A percentile compares a stretch with the other conserved stretches of the same genome.
phyloP scores from a whole-genome alignment of 2,888 invertebrate genomes.

The Lepidochrysops patricia region DNA sequence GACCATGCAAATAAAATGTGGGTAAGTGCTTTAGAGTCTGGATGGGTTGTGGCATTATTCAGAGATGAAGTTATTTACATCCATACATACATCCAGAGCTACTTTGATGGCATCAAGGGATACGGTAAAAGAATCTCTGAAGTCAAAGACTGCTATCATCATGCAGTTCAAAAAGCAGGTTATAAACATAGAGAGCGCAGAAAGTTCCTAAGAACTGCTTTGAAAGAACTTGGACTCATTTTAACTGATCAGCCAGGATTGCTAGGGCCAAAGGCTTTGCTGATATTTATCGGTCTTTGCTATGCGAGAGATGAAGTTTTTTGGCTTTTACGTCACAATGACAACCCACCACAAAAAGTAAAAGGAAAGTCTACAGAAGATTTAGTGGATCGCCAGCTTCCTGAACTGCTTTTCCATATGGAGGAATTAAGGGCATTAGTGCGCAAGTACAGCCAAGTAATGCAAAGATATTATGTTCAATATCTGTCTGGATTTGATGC shows the following conservation, averaged over 20 bases:
- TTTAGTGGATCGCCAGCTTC: constrained; percentile 94
- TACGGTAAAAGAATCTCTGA: constrained; percentile 94
- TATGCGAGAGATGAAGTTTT: constrained; percentile 97
- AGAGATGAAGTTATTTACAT: constrained; percentile 97
- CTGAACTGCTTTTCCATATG: constrained; percentile 98
- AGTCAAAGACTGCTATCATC: constrained; percentile 95
- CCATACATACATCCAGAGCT: constrained; percentile 92
- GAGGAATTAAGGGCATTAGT: constrained; percentile 96
- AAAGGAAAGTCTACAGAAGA: constrained; percentile 94
- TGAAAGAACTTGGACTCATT: constrained; percentile 95
- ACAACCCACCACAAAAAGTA: constrained; percentile 93
- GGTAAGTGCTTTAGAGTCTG: constrained; percentile 92
- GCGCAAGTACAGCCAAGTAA: constrained; percentile 95
- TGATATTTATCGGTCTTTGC: constrained; percentile 96
- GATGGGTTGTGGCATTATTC: constrained; percentile 95
- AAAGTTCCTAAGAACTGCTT: constrained; percentile 94
- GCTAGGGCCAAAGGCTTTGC: constrained; percentile 96
- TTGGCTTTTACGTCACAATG: constrained; percentile 96
- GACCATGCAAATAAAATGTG: constrained; percentile 91
- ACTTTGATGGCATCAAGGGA: constrained; percentile 96
- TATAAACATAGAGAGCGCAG: constrained; percentile 94
- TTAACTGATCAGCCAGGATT: constrained; percentile 98
- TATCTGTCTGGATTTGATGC: constrained; percentile 97
- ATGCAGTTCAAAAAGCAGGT: constrained; percentile 92
- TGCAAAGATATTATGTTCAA: constrained; percentile 98